Percentiles rank a stretch among this genome's conserved stretches.
Evolutionary conservation across 2,113 vertebrate species (phyloP).

Genomic region (Mustelus asterias): DNA sequence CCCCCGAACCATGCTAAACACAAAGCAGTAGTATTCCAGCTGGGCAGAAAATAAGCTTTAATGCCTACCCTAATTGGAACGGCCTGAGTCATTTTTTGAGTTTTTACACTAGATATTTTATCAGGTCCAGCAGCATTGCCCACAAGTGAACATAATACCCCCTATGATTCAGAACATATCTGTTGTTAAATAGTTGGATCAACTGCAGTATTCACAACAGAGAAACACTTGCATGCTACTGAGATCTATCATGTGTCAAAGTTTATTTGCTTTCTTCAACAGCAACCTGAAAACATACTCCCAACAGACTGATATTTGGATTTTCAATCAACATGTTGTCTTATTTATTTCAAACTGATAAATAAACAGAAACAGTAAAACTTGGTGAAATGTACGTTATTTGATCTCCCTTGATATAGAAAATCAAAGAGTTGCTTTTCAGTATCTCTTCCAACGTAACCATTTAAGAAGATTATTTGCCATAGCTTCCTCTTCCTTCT

Average conservation of each 20-base stretch:
- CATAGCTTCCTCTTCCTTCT: neutral
- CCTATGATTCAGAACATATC: neutral
- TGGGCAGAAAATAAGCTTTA: neutral
- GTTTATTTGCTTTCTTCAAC: neutral
- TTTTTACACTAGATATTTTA: conserved; percentile 5
- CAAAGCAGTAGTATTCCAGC: neutral
- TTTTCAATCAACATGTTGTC: neutral
- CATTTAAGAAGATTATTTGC: neutral
- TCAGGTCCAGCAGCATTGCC: neutral
- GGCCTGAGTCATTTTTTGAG: neutral
- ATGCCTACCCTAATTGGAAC: neutral
- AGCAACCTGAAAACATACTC: neutral
- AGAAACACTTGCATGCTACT: neutral
- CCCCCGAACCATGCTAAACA: neutral
- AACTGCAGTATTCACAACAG: neutral
- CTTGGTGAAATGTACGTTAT: neutral
- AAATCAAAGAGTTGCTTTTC: neutral
- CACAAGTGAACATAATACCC: neutral
- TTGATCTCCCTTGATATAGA: neutral
- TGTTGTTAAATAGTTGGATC: neutral
- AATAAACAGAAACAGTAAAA: neutral
- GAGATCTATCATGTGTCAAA: neutral
- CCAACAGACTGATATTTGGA: neutral
- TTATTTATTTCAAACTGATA: neutral
- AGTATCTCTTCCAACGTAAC: neutral